Base-by-base conservation (phyloP, 2,888 invertebrate species). In the Apodemia duryi region DNA sequence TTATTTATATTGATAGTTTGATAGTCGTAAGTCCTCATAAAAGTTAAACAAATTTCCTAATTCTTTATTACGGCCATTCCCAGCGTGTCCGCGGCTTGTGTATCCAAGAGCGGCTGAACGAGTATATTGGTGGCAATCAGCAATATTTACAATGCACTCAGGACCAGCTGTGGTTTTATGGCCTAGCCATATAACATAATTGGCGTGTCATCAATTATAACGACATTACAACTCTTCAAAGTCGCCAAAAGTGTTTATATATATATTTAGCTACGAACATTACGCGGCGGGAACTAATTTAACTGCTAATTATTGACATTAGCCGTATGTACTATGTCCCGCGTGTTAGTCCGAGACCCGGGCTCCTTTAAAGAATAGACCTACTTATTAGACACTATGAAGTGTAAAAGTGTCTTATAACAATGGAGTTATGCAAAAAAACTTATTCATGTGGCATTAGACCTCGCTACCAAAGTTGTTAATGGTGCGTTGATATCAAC, bases 131-230 rank as follows among this genome's bases (percentile, higher is more conserved):
- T 41, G 63, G 63, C 63, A 63, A 63, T 63, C 63, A 41, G 52
- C 13, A 82, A 84, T 78, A 85, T 78, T 78, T 78, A 78, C 74
- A 73, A 70, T 72, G 67, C 68, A 68, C 69, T 69, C 68, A 63
- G 66, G 70, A 71, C 73, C 70, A 70, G 74, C 74, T 76, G 73
- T 75, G 74, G 71, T 74, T 82, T 81, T 81, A 82, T 77, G 77
- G 77, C 79, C 73, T 75, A 71, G 72, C 71, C 72, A 73, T 64
- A 73, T 76, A 75, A 65, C 66, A 70, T 70, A 69, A 79, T 77
- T 80, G 80, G 75, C 79, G 78, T 81, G 75, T 81, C 78, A 74
- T 78, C 80, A 77, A 77, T 80, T 81, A 80, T 78, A 78, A 77
- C 72, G 77, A 80, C 79, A 79, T 75, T 75, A 76, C 75, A 72